These are phyloP conservation scores for Auanema sp. DNA, from an alignment of 2,888 invertebrate genomes.

Conservation along the genomic window DNA sequence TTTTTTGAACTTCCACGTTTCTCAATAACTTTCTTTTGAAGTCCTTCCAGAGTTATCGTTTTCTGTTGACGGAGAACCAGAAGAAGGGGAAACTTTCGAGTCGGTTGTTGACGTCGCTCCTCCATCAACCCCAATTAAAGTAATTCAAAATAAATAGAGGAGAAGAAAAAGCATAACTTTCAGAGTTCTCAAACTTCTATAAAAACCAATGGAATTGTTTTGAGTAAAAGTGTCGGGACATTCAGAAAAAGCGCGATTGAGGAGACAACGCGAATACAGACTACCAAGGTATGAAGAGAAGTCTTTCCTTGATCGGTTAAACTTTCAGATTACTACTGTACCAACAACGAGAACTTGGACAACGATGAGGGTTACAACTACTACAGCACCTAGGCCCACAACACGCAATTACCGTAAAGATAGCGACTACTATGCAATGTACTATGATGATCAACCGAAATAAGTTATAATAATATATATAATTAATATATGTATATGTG, in stretches of 20 bases:
- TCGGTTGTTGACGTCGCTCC: conserved; percentile 15
- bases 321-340: conserved; percentile 17
- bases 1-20: background rate
- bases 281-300: conserved; percentile 1
- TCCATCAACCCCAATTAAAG: conserved; percentile 1
- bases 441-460: conserved; percentile 47
- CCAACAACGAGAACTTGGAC: conserved; percentile 14
- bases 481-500: too few relatives aligned
- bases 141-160: too few relatives aligned
- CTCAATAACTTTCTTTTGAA: conserved; percentile 2
- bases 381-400: conserved; percentile 29
- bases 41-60: conserved; percentile 26
- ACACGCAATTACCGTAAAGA: conserved; percentile 54
- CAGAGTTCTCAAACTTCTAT: too few relatives aligned
- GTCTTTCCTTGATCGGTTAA: too few relatives aligned
- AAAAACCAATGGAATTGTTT: background rate
- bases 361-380: conserved; percentile 1
- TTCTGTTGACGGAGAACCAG: conserved; percentile 21
- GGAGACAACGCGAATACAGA: background rate
- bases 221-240: background rate
- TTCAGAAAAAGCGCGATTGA: background rate
- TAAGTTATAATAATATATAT: background rate
- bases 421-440: conserved; percentile 62
- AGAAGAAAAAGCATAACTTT: too few relatives aligned
- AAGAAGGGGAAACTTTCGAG: conserved; percentile 15